Conservation (phyloP, 2,888 invertebrate genomes). For the Monochamus alternatus region DNA sequence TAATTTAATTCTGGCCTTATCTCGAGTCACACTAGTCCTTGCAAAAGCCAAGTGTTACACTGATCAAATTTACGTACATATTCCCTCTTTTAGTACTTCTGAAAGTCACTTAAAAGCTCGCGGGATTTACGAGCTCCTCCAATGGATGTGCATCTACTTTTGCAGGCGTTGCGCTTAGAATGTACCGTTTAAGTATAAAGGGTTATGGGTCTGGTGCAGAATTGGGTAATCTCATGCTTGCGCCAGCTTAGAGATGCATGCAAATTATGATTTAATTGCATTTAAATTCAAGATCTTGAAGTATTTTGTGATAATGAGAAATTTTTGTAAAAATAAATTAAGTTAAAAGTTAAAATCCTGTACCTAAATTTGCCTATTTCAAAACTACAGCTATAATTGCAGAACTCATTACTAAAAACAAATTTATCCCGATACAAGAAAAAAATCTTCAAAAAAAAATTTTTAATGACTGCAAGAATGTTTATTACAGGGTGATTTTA, state of each 20-base stretch:
- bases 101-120: slow-evolving; percentile 9
- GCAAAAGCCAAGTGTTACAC: slow-evolving; percentile 12
- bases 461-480: too few relatives aligned
- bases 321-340: too few relatives aligned
- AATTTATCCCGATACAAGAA: too few relatives aligned
- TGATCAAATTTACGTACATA: slow-evolving; percentile 27
- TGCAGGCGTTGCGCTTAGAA: not conserved
- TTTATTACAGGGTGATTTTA: too few relatives aligned
- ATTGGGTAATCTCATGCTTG: not conserved
- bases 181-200: not conserved
- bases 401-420: too few relatives aligned
- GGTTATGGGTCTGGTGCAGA: not conserved
- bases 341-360: too few relatives aligned
- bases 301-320: too few relatives aligned
- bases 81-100: slow-evolving; percentile 8
- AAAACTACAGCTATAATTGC: too few relatives aligned
- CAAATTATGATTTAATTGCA: not conserved
- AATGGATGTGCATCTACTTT: slow-evolving; percentile 17
- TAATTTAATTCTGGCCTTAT: slow-evolving; percentile 16
- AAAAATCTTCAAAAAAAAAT: too few relatives aligned
- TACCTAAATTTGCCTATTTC: too few relatives aligned
- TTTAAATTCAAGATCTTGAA: too few relatives aligned
- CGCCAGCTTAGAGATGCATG: not conserved
- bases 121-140: slow-evolving; percentile 11
- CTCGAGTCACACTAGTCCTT: slow-evolving; percentile 7